These are phyloP conservation scores for Neoitamus cyanurus DNA, from an alignment of 2,888 invertebrate species.

Conservation along the genomic window DNA sequence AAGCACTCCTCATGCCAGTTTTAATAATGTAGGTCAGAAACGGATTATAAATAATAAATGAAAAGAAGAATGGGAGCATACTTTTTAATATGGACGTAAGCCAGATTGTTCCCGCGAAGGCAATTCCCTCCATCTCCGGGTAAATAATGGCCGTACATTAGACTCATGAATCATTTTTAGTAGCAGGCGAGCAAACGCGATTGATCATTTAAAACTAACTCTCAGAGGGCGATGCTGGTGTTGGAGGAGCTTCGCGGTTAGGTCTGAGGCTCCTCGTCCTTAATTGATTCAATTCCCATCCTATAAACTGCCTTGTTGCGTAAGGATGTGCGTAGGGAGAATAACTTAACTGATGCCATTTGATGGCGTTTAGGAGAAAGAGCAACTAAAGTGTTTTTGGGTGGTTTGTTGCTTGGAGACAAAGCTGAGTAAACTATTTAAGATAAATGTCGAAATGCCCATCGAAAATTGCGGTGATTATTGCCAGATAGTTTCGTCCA, in stretches of 20 bases:
- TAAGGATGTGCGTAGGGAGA: background rate
- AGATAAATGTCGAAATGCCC: background rate
- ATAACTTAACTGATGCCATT: background rate
- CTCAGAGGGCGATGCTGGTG: background rate
- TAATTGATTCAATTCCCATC: background rate
- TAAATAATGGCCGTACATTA: background rate
- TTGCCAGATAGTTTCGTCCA: background rate
- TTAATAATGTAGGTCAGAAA: background rate
- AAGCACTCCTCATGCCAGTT: background rate
- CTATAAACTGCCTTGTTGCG: background rate
- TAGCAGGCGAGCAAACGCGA: background rate
- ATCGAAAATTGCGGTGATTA: background rate
- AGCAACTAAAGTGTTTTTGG: background rate
- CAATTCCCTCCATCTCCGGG: background rate
- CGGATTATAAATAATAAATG: slow-evolving; percentile 1
- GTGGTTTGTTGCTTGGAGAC: background rate
- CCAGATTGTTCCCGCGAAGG: background rate
- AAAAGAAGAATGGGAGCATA: background rate
- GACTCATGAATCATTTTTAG: background rate
- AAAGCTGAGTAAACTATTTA: background rate
- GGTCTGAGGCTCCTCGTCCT: background rate
- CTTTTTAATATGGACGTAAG: background rate
- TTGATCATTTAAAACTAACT: background rate
- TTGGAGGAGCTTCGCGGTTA: background rate
- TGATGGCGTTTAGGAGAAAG: background rate